Conservation (phyloP, 1,140 invertebrate species). For the Lepidostoma basale region DNA sequence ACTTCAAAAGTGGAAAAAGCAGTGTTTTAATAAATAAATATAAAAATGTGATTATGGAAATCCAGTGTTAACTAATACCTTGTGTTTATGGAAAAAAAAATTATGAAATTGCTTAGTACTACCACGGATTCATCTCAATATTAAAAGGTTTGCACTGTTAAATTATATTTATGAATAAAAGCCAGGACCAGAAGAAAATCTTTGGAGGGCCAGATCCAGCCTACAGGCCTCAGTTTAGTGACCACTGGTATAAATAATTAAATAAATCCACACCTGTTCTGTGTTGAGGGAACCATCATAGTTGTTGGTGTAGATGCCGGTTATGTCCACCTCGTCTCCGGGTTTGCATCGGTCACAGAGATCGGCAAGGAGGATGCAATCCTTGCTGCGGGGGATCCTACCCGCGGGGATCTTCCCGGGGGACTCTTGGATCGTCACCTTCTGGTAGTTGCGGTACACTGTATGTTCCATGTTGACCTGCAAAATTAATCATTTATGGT, state of each 20-base stretch:
- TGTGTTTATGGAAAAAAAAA: too few relatives aligned
- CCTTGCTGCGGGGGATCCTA: conserved; percentile 96
- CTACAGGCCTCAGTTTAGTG: too few relatives aligned
- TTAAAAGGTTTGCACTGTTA: neutral
- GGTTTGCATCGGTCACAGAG: conserved; percentile 97
- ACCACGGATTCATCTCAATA: neutral
- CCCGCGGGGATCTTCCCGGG: conserved; percentile 93
- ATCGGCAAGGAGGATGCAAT: conserved; percentile 93
- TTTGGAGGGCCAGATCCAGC: too few relatives aligned
- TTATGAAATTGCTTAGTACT: too few relatives aligned
- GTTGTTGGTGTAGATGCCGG: conserved; percentile 95
- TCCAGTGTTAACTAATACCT: too few relatives aligned
- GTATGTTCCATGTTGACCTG: conserved; percentile 95
- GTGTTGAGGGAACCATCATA: conserved; percentile 98
- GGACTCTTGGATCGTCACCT: conserved; percentile 97
- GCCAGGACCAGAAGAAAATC: too few relatives aligned
- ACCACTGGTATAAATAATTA: too few relatives aligned
- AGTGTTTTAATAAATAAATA: too few relatives aligned
- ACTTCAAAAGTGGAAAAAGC: too few relatives aligned
- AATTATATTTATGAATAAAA: too few relatives aligned
- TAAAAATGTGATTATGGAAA: too few relatives aligned
- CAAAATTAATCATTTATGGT: too few relatives aligned
- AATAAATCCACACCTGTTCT: conserved; percentile 73
- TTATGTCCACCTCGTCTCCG: conserved; percentile 96
- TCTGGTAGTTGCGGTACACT: conserved; percentile 97